phyloP scores from a whole-genome alignment of 2,113 vertebrate species.

The Aspidoscelis tigris region DNA sequence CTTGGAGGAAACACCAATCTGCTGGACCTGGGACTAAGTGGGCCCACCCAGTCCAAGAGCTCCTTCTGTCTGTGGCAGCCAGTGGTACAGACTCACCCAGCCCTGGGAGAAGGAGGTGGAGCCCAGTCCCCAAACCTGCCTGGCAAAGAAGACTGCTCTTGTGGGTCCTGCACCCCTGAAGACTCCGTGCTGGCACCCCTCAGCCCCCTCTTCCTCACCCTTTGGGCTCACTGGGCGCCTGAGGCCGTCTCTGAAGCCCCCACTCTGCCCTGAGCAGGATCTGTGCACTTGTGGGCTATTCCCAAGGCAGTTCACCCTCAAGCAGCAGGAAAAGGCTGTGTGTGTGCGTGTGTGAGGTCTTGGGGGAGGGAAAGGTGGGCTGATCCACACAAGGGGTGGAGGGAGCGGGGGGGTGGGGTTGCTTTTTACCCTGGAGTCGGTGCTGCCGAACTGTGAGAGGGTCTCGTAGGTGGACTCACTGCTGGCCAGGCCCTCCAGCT shows the following conservation, averaged over 20 bases:
- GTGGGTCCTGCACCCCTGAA: too few species aligned
- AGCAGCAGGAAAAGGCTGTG: neutral
- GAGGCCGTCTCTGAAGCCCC: neutral
- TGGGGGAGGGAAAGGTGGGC: neutral
- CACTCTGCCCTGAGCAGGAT: neutral
- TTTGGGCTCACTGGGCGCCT: too few species aligned
- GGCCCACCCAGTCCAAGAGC: too few species aligned
- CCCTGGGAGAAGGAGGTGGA: too few species aligned
- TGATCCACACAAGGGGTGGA: conserved; percentile 6
- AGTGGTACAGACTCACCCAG: too few species aligned
- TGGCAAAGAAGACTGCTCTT: neutral
- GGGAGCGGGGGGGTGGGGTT: neutral
- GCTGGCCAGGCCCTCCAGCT: conserved; percentile 66
- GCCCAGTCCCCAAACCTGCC: neutral
- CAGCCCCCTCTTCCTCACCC: neutral
- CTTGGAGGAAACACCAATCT: too few species aligned
- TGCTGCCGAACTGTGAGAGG: conserved; percentile 77
- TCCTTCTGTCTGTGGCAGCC: too few species aligned
- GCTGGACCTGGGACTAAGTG: too few species aligned
- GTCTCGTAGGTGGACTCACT: conserved; percentile 71
- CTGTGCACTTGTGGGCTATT: neutral
- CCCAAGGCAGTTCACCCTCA: neutral
- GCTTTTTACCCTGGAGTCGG: conserved; percentile 78
- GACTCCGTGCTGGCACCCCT: too few species aligned
- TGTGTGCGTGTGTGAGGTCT: neutral